phyloP scores from a whole-genome alignment of 1,140 invertebrate species.

The Lasaia peninsularis region DNA sequence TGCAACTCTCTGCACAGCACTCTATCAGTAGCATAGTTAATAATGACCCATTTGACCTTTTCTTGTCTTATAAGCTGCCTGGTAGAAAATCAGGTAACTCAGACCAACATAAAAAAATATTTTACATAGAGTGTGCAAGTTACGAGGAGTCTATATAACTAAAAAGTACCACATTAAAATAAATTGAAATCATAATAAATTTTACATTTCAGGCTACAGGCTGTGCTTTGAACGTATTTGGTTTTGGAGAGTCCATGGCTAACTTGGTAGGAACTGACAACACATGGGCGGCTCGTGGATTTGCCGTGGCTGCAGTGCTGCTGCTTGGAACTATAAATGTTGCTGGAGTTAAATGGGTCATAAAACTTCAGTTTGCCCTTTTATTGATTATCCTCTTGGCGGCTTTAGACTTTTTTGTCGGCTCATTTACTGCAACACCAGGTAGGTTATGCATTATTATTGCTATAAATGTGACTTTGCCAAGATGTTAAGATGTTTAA shows the following conservation, averaged over 20 bases:
- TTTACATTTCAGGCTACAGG: conserved; percentile 87
- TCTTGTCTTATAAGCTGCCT: too few relatives aligned
- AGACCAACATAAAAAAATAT: too few relatives aligned
- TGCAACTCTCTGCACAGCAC: too few relatives aligned
- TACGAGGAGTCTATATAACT: too few relatives aligned
- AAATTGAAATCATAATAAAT: too few relatives aligned
- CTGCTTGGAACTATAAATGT: conserved; percentile 92
- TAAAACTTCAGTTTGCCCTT: conserved; percentile 92
- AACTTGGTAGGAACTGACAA: conserved; percentile 86
- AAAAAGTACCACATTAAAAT: too few relatives aligned
- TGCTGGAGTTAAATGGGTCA: conserved; percentile 95
- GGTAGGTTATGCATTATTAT: conserved; percentile 68
- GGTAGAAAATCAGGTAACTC: too few relatives aligned
- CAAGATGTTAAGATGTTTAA: too few relatives aligned
- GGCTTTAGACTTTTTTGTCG: conserved; percentile 92
- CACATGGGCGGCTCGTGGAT: conserved; percentile 86
- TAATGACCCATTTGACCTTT: too few relatives aligned
- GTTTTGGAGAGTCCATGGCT: conserved; percentile 97
- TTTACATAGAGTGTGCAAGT: too few relatives aligned
- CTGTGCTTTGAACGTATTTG: conserved; percentile 95
- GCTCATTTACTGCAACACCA: conserved; percentile 86
- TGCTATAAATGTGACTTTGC: too few relatives aligned
- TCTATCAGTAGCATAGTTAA: too few relatives aligned
- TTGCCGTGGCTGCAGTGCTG: conserved; percentile 89
- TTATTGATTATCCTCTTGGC: conserved; percentile 90